phyloP scores from a whole-genome alignment of 2,113 vertebrate species.

The Tretioscincus oriximinensis region DNA sequence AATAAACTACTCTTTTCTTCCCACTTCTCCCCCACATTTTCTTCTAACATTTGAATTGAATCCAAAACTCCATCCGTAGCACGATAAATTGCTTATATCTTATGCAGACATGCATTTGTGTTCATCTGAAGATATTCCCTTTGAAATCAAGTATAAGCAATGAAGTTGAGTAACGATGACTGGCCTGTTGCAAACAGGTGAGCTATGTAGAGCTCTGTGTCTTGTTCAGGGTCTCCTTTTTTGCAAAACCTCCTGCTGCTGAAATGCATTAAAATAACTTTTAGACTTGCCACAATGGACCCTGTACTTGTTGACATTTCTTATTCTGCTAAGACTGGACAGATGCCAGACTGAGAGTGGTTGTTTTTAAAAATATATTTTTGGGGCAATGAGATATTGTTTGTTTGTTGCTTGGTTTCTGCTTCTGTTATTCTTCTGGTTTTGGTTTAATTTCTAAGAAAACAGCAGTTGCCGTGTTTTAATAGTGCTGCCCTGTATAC shows the following conservation, averaged over 20 bases:
- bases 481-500: not conserved
- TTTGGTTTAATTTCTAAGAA: no score
- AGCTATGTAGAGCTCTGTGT: not conserved
- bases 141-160: not conserved
- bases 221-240: not conserved
- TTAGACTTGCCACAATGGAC: no score
- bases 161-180: not conserved
- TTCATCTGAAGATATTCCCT: no score
- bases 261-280: no score
- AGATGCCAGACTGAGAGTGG: not conserved
- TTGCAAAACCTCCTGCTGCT: not conserved
- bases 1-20: not conserved
- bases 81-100: no score
- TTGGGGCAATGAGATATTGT: not conserved
- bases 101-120: no score
- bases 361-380: not conserved
- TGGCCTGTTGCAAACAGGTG: not conserved
- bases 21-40: not conserved
- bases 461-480: no score
- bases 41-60: not conserved
- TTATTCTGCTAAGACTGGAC: not conserved
- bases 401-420: not conserved
- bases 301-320: not conserved
- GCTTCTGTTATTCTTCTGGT: no score
- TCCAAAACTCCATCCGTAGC: not conserved